Conservation (phyloP, 2,113 vertebrate genomes). For the Triplophysa siluroides region DNA sequence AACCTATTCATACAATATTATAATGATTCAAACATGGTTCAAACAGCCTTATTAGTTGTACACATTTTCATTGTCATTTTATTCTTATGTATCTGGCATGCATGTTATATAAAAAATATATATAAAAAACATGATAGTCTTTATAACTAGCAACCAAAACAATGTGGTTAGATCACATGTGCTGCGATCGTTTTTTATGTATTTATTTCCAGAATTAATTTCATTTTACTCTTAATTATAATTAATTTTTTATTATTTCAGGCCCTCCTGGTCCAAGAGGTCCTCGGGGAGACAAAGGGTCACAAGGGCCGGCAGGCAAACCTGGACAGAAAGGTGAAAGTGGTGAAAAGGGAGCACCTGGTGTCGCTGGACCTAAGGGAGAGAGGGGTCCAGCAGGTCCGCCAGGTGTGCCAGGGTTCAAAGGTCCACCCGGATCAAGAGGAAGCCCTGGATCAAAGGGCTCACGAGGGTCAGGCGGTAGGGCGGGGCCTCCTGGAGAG, state of each 20-base stretch:
- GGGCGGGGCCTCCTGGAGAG: slow-evolving; percentile 84
- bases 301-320: slow-evolving; percentile 83
- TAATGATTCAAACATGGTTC: too few relatives aligned
- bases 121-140: too few relatives aligned
- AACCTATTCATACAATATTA: too few relatives aligned
- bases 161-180: neutral
- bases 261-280: slow-evolving; percentile 96
- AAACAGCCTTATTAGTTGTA: too few relatives aligned
- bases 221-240: neutral
- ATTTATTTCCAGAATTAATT: too few relatives aligned
- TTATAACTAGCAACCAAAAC: neutral
- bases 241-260: slow-evolving; percentile 66
- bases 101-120: too few relatives aligned
- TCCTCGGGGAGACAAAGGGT: slow-evolving; percentile 88
- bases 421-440: slow-evolving; percentile 82
- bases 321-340: slow-evolving; percentile 88
- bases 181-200: neutral
- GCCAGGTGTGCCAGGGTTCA: slow-evolving; percentile 81
- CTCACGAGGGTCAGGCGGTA: slow-evolving; percentile 87
- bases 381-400: slow-evolving; percentile 84
- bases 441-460: slow-evolving; percentile 88
- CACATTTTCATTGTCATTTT: too few relatives aligned
- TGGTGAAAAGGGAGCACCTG: slow-evolving; percentile 88
- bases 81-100: too few relatives aligned
- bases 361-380: slow-evolving; percentile 81